phyloP scores from a whole-genome alignment of 2,113 vertebrate genomes.

The Passer montanus region DNA sequence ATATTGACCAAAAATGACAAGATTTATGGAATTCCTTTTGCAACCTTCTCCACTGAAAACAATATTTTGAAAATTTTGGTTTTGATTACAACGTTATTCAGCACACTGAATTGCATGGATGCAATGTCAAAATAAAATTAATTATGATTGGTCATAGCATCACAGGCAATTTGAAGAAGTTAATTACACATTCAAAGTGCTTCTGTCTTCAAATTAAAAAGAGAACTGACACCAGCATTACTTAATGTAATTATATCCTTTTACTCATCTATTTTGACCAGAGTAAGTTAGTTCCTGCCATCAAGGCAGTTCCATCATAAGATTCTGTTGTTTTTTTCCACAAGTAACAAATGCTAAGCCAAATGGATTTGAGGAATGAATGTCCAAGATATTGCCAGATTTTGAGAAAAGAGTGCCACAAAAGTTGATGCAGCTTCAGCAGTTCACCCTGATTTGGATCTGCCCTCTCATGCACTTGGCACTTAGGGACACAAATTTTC shows the following conservation, averaged over 20 bases:
- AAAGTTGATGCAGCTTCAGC: background rate
- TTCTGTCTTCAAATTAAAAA: background rate
- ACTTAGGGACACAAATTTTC: background rate
- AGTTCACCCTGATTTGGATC: background rate
- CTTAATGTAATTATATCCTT: slow-evolving; percentile 17
- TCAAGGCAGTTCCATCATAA: rapidly evolving
- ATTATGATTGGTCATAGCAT: slow-evolving; percentile 13
- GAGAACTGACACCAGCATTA: slow-evolving; percentile 2
- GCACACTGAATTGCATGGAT: background rate
- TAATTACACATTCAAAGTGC: slow-evolving; percentile 21
- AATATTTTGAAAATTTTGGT: background rate
- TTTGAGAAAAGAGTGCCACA: background rate
- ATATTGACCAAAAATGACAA: background rate
- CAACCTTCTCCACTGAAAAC: slow-evolving; percentile 1
- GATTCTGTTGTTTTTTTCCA: background rate
- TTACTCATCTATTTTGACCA: background rate
- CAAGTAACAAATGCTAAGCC: background rate
- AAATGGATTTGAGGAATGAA: background rate
- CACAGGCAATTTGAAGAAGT: slow-evolving; percentile 28
- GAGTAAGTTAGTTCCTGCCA: background rate
- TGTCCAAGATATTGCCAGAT: background rate
- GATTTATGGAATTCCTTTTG: background rate
- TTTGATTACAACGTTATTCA: background rate
- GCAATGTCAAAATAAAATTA: slow-evolving; percentile 29
- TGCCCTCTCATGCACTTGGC: background rate